Evolutionary conservation across 2,113 vertebrate genomes (phyloP), one percentile per base, ranked within the genome.

Genomic region (Paramisgurnus dabryanus): DNA sequence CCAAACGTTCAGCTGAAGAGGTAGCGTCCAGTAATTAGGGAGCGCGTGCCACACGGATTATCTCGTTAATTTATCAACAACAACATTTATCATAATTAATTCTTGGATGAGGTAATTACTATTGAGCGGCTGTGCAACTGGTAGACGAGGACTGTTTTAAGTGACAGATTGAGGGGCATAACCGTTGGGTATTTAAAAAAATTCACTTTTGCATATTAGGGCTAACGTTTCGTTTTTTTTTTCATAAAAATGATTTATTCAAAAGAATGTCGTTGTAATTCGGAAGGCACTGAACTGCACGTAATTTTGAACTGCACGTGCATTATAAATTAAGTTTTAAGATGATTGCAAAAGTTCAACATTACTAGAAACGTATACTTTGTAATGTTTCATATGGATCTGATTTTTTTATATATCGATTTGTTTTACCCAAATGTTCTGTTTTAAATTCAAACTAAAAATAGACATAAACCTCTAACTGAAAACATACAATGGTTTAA

Each of bases 71-170:
- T 96, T 94, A 96, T 95, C 94, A 96, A 93, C 94, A 95, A 95
- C 94, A 93, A 93, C 92, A 96, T 96, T 95, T 94, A 95, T 95
- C 93, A 94, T 96, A 96, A 96, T 97, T 95, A 96, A 95, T 94
- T 95, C 88, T 93, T 86, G 92, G 92, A 91, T 92, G 89, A 91
- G 92, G 91, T 95, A 92, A 95, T 97, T 94, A 95, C 94, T 94
- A 96, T 95, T 89, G 95, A 96, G 91, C 94, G 95, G 90, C 90
- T 92, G 92, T 89, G 89, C 94, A 93, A 96, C 95, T 95, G 94
- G 93, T 95, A 92, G 91, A 93, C 89, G 86, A 90, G 86, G 80
- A 84, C 86, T 86, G 91, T 91, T 92, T 85, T 73, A 87, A 89
- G 90, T 93, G 96, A 96, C 96, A 97, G 96, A 97, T 97, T 97